Conservation (phyloP, 2,113 vertebrate species). For the Lota lota region DNA sequence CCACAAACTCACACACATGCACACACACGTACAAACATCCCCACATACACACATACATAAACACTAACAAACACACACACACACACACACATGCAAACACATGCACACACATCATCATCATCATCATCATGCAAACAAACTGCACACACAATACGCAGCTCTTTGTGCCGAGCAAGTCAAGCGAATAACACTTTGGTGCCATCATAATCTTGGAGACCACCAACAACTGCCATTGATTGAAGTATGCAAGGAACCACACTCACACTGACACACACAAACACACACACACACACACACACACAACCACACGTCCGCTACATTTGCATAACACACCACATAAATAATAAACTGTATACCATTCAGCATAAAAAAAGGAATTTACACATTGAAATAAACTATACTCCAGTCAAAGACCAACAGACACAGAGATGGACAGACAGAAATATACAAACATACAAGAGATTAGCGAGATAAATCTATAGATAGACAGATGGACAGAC, state of each 20-base stretch:
- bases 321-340: too few species aligned
- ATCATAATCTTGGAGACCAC: constrained; percentile 87
- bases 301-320: not conserved
- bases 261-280: not conserved
- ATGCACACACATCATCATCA: not conserved
- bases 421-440: not conserved
- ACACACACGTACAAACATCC: not conserved
- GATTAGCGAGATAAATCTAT: not conserved
- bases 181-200: constrained; percentile 93
- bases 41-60: not conserved
- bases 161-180: constrained; percentile 98
- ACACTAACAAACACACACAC: not conserved
- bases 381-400: not conserved
- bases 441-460: constrained; percentile 26
- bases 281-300: not conserved
- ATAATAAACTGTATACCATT: not conserved
- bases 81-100: not conserved
- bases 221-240: constrained; percentile 93
- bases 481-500: too few species aligned
- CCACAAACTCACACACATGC: not conserved
- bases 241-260: constrained; percentile 65
- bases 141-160: constrained; percentile 27
- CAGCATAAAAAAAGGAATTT: too few species aligned
- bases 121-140: not conserved
- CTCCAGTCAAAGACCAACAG: not conserved